Percentiles rank a stretch among this genome's conserved stretches.
phyloP scores from a whole-genome alignment of 2,113 vertebrate genomes.

The Actenoides hombroni region DNA sequence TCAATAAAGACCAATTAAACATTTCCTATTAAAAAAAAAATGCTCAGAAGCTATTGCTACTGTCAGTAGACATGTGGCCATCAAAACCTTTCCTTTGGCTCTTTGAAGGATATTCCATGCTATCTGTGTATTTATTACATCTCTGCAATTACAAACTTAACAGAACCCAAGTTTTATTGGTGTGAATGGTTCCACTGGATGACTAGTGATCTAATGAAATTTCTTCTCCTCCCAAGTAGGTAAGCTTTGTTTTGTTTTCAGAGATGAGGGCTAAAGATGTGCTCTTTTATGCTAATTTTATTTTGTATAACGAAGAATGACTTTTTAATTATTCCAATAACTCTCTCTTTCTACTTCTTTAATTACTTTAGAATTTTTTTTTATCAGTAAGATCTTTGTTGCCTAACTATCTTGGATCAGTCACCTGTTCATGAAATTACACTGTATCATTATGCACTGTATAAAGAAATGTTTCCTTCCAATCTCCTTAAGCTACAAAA shows the following conservation, averaged over 20 bases:
- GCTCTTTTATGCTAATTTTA: background rate
- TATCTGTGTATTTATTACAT: background rate
- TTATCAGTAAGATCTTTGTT: background rate
- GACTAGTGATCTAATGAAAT: background rate
- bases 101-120: background rate
- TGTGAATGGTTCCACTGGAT: background rate
- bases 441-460: background rate
- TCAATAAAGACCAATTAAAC: slow-evolving; percentile 78
- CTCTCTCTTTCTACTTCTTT: background rate
- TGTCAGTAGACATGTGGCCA: background rate
- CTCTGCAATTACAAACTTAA: background rate
- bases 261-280: background rate
- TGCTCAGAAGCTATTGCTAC: background rate
- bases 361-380: background rate
- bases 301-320: background rate
- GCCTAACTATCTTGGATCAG: background rate
- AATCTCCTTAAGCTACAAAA: background rate
- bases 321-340: background rate
- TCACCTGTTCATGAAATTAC: background rate
- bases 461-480: background rate
- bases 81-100: background rate
- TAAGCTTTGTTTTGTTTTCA: background rate
- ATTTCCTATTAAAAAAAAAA: slow-evolving; percentile 55
- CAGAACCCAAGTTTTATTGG: background rate
- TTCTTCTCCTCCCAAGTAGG: background rate